A percentile compares a stretch with the other conserved stretches of the same genome.
phyloP scores from a whole-genome alignment of 2,888 invertebrate species.

The Nysson spinosus region DNA sequence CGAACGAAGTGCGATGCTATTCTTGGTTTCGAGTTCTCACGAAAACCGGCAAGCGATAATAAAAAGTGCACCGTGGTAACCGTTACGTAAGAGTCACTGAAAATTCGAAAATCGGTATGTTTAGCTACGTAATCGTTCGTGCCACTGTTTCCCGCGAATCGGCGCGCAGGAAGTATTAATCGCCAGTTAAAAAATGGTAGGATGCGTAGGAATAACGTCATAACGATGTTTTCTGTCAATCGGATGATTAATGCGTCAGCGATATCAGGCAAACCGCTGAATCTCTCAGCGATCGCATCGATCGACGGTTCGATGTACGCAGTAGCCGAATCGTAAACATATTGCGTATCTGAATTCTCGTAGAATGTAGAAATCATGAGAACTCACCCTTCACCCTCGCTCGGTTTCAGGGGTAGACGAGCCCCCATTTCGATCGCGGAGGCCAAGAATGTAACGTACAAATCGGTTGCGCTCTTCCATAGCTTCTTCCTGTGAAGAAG shows the following conservation, averaged over 20 bases:
- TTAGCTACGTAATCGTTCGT: too few species aligned
- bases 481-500: constrained; percentile 81
- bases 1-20: too few species aligned
- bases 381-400: constrained; percentile 90
- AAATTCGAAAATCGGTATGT: too few species aligned
- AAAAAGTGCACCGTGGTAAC: too few species aligned
- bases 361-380: neutral
- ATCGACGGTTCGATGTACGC: neutral
- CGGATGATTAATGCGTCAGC: constrained; percentile 50
- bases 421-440: constrained; percentile 92
- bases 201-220: constrained; percentile 57
- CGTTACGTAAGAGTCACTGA: too few species aligned
- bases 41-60: too few species aligned
- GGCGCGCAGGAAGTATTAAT: constrained; percentile 16
- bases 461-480: constrained; percentile 86
- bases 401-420: constrained; percentile 88
- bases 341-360: neutral
- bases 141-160: too few species aligned
- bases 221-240: constrained; percentile 57
- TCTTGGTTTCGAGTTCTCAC: too few species aligned
- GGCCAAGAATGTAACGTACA: constrained; percentile 90
- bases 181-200: constrained; percentile 37
- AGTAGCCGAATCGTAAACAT: neutral
- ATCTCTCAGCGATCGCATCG: too few species aligned
- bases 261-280: constrained; percentile 36